These are phyloP conservation scores for Mercenaria mercenaria DNA, from an alignment of 1,140 invertebrate species.

Conservation along the genomic window DNA sequence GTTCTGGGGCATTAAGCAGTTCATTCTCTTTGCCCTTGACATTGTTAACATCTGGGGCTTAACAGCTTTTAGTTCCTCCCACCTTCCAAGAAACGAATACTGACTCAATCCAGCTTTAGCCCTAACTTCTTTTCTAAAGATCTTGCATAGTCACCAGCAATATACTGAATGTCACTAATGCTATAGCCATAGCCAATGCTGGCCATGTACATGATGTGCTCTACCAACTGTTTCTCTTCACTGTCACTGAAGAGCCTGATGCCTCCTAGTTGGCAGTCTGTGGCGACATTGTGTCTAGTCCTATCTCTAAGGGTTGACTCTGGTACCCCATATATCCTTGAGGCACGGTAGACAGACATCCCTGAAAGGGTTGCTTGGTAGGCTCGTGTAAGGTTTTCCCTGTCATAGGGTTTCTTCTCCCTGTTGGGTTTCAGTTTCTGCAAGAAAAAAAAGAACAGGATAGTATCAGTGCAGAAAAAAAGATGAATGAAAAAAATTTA, in stretches of 20 bases:
- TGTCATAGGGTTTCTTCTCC: conserved; percentile 36
- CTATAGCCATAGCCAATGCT: not conserved
- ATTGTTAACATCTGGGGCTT: conserved; percentile 49
- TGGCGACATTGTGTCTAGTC: not conserved
- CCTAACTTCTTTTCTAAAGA: not conserved
- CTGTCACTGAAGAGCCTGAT: not conserved
- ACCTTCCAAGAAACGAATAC: conserved; percentile 43
- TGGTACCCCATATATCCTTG: not conserved
- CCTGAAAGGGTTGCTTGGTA: conserved; percentile 9
- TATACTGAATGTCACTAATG: not conserved
- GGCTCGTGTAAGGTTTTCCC: conserved; percentile 4
- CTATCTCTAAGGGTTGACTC: conserved; percentile 32
- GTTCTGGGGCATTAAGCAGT: conserved; percentile 11
- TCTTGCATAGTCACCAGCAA: not conserved
- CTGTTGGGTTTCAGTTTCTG: not conserved
- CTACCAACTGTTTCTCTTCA: not conserved
- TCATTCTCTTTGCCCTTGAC: conserved; percentile 24
- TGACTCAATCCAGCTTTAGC: conserved; percentile 12
- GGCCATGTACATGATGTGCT: not conserved
- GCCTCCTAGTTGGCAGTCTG: not conserved
- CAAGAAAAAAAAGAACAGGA: too few relatives aligned
- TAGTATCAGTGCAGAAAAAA: too few relatives aligned
- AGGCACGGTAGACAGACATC: not conserved
- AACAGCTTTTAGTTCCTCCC: too few relatives aligned
- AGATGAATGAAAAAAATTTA: too few relatives aligned